Conservation (phyloP, 64 coral and sea anemone genomes). For the Dendronephthya gigantea region DNA sequence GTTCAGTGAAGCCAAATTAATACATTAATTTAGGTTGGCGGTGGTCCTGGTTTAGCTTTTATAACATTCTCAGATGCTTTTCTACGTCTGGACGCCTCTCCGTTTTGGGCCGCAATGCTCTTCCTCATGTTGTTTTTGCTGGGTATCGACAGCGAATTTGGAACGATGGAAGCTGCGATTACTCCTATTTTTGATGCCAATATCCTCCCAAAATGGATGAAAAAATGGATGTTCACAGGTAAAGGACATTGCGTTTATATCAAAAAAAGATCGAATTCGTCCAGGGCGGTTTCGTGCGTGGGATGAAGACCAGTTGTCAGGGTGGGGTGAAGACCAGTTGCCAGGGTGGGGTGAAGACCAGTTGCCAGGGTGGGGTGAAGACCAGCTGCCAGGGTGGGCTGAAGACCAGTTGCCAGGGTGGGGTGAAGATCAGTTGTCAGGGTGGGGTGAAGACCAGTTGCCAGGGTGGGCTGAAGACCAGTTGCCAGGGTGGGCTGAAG, state of each 20-base stretch:
- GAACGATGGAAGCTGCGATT: neutral
- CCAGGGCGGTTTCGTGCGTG: too few species aligned
- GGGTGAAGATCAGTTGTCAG: too few species aligned
- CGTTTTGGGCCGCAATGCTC: conserved; percentile 6
- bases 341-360: too few species aligned
- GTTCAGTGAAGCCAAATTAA: neutral
- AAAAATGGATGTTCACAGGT: conserved; percentile 2
- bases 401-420: too few species aligned
- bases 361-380: too few species aligned
- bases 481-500: too few species aligned
- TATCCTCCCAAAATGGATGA: conserved; percentile 2
- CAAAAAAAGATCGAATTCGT: too few species aligned
- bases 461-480: too few species aligned
- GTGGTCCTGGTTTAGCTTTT: neutral
- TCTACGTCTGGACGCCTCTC: conserved; percentile 2
- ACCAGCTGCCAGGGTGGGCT: too few species aligned
- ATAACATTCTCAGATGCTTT: conserved; percentile 10
- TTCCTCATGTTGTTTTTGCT: neutral
- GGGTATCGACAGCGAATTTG: conserved; percentile 10
- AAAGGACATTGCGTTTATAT: neutral
- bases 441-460: too few species aligned
- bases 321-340: too few species aligned
- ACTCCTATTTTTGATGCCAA: conserved; percentile 2
- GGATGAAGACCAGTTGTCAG: too few species aligned
- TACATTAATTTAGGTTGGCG: neutral